Evolutionary conservation across 2,113 vertebrate genomes (phyloP), one percentile per base, ranked within the genome.

Genomic region (Eleginops maclovinus): DNA sequence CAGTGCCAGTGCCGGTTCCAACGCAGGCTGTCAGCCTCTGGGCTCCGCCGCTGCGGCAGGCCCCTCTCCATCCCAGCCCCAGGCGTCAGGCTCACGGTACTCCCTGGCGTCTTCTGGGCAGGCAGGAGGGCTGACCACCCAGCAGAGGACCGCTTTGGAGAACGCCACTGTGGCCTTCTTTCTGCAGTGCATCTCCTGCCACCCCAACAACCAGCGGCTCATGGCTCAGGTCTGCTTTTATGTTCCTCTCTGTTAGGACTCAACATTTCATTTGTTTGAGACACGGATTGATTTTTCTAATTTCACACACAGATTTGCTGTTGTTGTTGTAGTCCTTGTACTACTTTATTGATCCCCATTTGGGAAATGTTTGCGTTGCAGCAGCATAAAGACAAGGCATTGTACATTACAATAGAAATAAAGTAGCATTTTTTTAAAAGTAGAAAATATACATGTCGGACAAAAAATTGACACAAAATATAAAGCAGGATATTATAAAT

Each of bases 161-260:
- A 99, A 99, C 75, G 96, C 98, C 75, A 97, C 98, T 0, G 98
- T 99, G 83, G 98, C 98, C 41, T 99, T 99, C 91, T 99, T 99
- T 81, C 92, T 99, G 4, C 98, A 99, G 81, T 99, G 98, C 62
- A 99, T 99, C 88, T 99, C 98, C 83, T 99, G 98, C 85, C 98
- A 99, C 90, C 98, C 98, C 41, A 97, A 96, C 94, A 99, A 99
- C 91, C 98, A 99, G 94, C 96, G 97, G 63, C 95, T 99, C 79
- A 99, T 99, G 98, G 97, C 98, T 74, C 97, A 99, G 97, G 98
- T 97, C 24, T 28, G 74, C 50, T 31, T 11, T 51, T 14, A 11
- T 21, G 16, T 31, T 46, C 26, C 41, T 21, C 43, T 46, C 0
- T 24, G 9, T 13, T 36, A 0, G 10, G 4, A 14, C 14, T 24